Base-by-base conservation (phyloP, 92 coral and sea anemone species). In the Galaxea fascicularis region DNA sequence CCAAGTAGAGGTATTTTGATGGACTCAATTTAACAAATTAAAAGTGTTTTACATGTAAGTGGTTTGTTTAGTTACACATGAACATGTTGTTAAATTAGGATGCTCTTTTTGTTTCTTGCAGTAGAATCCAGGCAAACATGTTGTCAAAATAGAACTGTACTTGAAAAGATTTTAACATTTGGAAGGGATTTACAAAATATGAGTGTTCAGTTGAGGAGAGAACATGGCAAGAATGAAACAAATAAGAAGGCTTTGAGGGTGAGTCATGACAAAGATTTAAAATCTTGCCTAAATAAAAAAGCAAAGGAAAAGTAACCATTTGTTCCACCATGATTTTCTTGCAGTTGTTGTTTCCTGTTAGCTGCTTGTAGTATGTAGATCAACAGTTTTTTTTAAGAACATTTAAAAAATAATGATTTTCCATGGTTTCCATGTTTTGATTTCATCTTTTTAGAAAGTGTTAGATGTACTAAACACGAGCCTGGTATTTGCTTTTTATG, bases 191-290 rank as follows among this genome's bases (percentile, higher is more conserved):
- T 96, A 47, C 98, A 96, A 85, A 82, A 67, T 44, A 93, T 96
- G 93, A 96, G 99, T 41, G 81, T 92, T 45, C 97, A 93, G 71
- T 90, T 96, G 15, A 93, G 87, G 68, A 92, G 94, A 87, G 99
- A 96, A 85, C 99, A 96, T 58, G 99, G 99, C 52, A 94, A 90
- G 46, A 94, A 93, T 77, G 98, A 95, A 69, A 72, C 94, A n/a
- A 96, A 96, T 87, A 96, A 94, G 83, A 94, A 93, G 80, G 94
- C 98, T 16, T 79, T 96, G 54, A 95, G 95, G 95, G 99, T 85
- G 66, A 25, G 68, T 44, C 14, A 20, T 66, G n/a, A 65, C 41
- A 35, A 6, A 35, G 41, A 35, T 35, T 35, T 35, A 35, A 35
- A 35, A 35, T 35, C 41, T 35, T 35, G 41, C 41, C 6, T 6